Evolutionary conservation across 2,888 invertebrate species (phyloP), one percentile per base, ranked within the genome.

Genomic region (Caradrina kadenii): DNA sequence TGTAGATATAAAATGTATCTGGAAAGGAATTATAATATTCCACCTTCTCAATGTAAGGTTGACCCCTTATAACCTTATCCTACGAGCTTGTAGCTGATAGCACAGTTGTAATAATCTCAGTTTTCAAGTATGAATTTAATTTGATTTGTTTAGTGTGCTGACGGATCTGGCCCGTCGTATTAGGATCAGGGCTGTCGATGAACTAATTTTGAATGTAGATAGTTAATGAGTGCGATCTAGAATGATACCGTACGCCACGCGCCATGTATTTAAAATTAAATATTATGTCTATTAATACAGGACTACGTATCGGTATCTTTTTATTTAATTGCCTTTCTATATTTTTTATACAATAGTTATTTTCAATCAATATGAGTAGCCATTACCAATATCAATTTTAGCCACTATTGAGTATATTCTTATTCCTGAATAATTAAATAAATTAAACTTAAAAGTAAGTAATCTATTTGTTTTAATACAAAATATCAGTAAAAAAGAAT

Each of bases 171-270:
- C 31, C 53, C 10, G 19, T 45, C 31, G 50, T 62, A 75, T 63
- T 71, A 79, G 61, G 69, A 48, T 58, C 54, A 69, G 56, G 69
- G 67, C 64, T 82, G 66, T 72, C 80, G 74, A 73, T 70, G 21
- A 58, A 68, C 67, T 73, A 73, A 73, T 62, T 77, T 59, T 73
- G 70, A 69, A 73, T 52, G 19, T 19, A 67, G 39, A 19, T 19
- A 67, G 39, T 49, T 49, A 69, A 76, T 65, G 70, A 53, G 35
- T 63, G 45, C 63, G 69, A 62, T 79, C 69, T 73, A 73, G 56
- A 73, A 73, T 48, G 22, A 77, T 35, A 42, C 17, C 22, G 56
- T 8, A 39, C 35, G 35, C 35, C 17, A 42, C 22, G 39, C 17
- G 39, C 17, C 22, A 55, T 15, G 58, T n/a, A 54, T 53, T 53